Conservation (phyloP, 2,797 vertebrate genomes). For the Epinephelus coioides region DNA sequence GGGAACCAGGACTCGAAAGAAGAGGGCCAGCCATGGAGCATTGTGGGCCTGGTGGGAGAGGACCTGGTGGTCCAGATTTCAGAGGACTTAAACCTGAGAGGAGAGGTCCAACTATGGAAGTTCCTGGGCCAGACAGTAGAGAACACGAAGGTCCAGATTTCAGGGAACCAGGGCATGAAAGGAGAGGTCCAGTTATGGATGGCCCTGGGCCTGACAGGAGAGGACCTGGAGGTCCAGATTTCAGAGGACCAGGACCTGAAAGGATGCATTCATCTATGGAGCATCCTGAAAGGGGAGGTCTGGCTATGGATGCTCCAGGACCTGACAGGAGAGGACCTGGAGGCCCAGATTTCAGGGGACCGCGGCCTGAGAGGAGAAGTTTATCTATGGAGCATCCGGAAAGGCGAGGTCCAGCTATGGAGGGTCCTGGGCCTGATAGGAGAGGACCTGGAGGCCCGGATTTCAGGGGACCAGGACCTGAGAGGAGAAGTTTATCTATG, state of each 20-base stretch:
- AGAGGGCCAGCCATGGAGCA: constrained; percentile 5
- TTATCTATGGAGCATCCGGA: not conserved
- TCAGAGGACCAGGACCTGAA: constrained; percentile 22
- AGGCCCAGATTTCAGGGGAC: not conserved
- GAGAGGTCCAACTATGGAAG: constrained; percentile 14
- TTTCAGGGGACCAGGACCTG: not conserved
- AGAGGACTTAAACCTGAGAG: constrained; percentile 33
- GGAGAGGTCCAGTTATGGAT: constrained; percentile 1
- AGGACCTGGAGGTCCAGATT: constrained; percentile 1
- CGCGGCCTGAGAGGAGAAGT: not conserved
- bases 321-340: not conserved
- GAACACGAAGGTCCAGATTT: not conserved
- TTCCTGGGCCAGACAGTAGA: constrained; percentile 13
- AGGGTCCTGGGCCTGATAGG: not conserved
- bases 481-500: constrained; percentile 13
- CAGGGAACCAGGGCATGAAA: constrained; percentile 23
- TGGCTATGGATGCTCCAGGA: not conserved
- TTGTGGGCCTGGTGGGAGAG: constrained; percentile 12
- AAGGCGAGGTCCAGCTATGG: not conserved
- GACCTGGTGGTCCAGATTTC: constrained; percentile 29
- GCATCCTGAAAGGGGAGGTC: constrained; percentile 17
- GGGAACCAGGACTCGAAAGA: constrained; percentile 10
- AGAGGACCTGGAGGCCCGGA: not conserved
- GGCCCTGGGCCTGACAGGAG: constrained; percentile 11
- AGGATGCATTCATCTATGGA: constrained; percentile 13